These are phyloP conservation scores for Craterocephalus amniculus DNA, from an alignment of 2,797 vertebrate genomes.

Conservation along the genomic window DNA sequence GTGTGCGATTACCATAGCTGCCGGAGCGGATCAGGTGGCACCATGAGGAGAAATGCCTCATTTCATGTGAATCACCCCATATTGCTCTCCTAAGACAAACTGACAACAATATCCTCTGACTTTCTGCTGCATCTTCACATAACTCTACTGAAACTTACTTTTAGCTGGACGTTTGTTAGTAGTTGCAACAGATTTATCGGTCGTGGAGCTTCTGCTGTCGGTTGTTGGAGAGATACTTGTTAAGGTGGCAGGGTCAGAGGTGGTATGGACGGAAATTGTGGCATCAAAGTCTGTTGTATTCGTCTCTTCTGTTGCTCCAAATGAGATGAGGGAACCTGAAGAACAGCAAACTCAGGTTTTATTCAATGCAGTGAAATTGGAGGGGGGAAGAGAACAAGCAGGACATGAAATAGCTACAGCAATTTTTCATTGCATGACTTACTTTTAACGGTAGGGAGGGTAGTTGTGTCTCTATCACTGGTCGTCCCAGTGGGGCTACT, in stretches of 20 bases:
- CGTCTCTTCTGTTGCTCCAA: conserved; percentile 62
- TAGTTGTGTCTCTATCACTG: conserved; percentile 25
- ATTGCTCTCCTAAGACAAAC: neutral
- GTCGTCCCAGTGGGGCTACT: neutral
- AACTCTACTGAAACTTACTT: conserved; percentile 67
- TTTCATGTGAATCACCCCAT: conserved; percentile 10
- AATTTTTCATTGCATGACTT: conserved; percentile 22
- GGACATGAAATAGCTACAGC: neutral
- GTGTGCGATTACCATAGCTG: conserved; percentile 5
- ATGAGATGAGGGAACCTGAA: conserved; percentile 74
- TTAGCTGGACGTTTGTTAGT: conserved; percentile 57
- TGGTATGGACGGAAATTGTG: conserved; percentile 22
- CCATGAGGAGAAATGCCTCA: conserved; percentile 1
- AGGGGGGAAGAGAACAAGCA: neutral
- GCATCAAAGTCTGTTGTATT: conserved; percentile 59
- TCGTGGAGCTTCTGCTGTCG: conserved; percentile 35
- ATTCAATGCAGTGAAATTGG: neutral
- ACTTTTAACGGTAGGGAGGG: conserved; percentile 59
- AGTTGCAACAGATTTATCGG: conserved; percentile 29
- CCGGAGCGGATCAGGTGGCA: conserved; percentile 9
- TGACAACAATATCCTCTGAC: neutral
- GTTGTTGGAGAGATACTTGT: conserved; percentile 23
- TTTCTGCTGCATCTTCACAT: neutral
- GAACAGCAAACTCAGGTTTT: neutral
- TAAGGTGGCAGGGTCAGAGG: conserved; percentile 33